phyloP scores from a whole-genome alignment of 2,797 vertebrate species.

The Coendou prehensilis region DNA sequence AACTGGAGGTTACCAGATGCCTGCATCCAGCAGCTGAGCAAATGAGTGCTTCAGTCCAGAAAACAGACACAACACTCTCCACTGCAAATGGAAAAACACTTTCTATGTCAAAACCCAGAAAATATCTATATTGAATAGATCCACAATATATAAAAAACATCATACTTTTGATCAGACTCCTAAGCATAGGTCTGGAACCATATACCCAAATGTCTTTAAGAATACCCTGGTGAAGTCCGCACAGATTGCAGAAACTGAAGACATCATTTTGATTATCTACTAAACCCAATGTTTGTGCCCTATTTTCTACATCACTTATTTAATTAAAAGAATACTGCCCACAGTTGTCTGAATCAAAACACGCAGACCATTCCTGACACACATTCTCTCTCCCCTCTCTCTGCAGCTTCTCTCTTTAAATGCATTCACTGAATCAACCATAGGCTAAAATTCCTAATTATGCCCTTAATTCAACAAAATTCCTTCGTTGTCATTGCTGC shows the following conservation, averaged over 20 bases:
- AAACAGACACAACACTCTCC: no score
- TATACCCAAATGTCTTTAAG: slow-evolving; percentile 5
- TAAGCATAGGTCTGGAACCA: not conserved
- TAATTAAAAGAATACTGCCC: not conserved
- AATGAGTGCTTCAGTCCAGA: not conserved
- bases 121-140: not conserved
- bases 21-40: not conserved
- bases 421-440: not conserved
- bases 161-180: not conserved
- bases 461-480: not conserved
- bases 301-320: not conserved
- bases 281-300: not conserved
- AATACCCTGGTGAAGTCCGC: not conserved
- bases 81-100: not conserved
- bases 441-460: not conserved
- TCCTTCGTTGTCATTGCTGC: not conserved
- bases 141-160: not conserved
- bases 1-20: not conserved
- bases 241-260: not conserved
- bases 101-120: not conserved
- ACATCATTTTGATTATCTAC: not conserved
- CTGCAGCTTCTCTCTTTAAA: not conserved
- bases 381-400: not conserved
- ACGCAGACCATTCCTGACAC: not conserved
- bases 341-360: not conserved